A percentile compares a stretch with the other conserved stretches of the same genome.
Evolutionary conservation across 1,140 invertebrate genomes (phyloP).

Genomic region (Daktulosphaira vitifoliae): DNA sequence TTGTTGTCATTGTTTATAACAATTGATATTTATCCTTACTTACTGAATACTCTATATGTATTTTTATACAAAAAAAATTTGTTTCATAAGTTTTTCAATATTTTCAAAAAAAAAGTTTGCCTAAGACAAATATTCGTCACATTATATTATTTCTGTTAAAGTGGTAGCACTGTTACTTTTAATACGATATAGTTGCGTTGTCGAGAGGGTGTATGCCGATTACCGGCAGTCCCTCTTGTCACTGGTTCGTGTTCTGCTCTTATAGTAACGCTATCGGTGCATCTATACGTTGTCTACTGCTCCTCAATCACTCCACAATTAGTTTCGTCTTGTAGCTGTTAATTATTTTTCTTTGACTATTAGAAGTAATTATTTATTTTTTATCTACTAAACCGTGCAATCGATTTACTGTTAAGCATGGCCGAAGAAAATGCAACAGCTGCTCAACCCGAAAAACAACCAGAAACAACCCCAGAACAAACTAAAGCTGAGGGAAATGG

Average conservation of each 20-base stretch:
- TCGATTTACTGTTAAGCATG: slow-evolving; percentile 1
- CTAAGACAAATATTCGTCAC: too few species aligned
- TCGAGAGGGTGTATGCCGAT: neutral
- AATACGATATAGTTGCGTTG: neutral
- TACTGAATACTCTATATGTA: too few species aligned
- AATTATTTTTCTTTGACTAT: neutral
- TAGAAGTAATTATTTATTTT: neutral
- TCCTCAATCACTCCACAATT: neutral
- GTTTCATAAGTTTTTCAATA: too few species aligned
- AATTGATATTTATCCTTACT: too few species aligned
- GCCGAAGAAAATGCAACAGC: slow-evolving; percentile 18
- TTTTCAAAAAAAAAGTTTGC: too few species aligned
- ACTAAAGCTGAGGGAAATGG: slow-evolving; percentile 50
- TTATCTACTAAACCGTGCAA: neutral
- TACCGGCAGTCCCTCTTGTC: neutral
- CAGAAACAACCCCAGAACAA: slow-evolving; percentile 34
- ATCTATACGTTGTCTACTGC: neutral
- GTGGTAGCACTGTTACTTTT: slow-evolving; percentile 3
- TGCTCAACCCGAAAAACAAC: slow-evolving; percentile 38
- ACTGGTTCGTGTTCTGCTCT: neutral
- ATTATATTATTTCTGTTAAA: too few species aligned
- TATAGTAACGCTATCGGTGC: slow-evolving; percentile 22
- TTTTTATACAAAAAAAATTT: too few species aligned
- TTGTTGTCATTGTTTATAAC: too few species aligned
- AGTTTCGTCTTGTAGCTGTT: neutral